Percentiles rank a stretch among this genome's conserved stretches.
These are phyloP conservation scores for Lepus oiostolus DNA, from an alignment of 2,797 vertebrate genomes.

Conservation along the genomic window DNA sequence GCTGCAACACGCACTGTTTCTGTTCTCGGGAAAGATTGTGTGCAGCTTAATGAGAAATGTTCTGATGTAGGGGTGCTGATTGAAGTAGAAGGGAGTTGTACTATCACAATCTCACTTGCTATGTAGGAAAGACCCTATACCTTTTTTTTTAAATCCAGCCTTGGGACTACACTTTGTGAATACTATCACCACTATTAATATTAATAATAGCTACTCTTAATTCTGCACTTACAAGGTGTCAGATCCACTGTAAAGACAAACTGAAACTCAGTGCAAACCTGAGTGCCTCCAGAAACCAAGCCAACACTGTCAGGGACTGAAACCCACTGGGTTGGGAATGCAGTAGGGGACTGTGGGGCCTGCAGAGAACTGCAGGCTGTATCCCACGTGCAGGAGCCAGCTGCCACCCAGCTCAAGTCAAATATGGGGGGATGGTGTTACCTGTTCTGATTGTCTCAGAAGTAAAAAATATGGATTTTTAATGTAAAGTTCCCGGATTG, in stretches of 20 bases:
- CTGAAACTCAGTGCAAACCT: slow-evolving; percentile 36
- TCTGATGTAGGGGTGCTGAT: slow-evolving; percentile 59
- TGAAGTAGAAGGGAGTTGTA: background rate
- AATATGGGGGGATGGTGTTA: background rate
- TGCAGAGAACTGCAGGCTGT: background rate
- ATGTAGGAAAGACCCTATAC: slow-evolving; percentile 2
- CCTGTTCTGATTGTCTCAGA: background rate
- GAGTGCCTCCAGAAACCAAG: background rate
- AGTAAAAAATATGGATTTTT: slow-evolving; percentile 3
- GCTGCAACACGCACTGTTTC: slow-evolving; percentile 77
- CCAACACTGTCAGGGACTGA: background rate
- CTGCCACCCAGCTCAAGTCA: background rate
- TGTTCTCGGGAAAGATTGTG: slow-evolving; percentile 57
- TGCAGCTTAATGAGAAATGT: slow-evolving; percentile 77
- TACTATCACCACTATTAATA: slow-evolving; percentile 16
- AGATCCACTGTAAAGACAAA: slow-evolving; percentile 38
- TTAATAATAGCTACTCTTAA: slow-evolving; percentile 55
- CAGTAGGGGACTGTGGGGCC: background rate
- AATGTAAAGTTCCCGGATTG: slow-evolving; percentile 6
- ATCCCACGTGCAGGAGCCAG: background rate
- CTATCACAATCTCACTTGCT: background rate
- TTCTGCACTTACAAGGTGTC: slow-evolving; percentile 1
- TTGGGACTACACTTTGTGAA: slow-evolving; percentile 27
- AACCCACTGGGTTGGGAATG: background rate
- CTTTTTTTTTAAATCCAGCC: slow-evolving; percentile 35